Base-by-base conservation (phyloP, 2,797 vertebrate species). In the Cephalopachus bancanus region DNA sequence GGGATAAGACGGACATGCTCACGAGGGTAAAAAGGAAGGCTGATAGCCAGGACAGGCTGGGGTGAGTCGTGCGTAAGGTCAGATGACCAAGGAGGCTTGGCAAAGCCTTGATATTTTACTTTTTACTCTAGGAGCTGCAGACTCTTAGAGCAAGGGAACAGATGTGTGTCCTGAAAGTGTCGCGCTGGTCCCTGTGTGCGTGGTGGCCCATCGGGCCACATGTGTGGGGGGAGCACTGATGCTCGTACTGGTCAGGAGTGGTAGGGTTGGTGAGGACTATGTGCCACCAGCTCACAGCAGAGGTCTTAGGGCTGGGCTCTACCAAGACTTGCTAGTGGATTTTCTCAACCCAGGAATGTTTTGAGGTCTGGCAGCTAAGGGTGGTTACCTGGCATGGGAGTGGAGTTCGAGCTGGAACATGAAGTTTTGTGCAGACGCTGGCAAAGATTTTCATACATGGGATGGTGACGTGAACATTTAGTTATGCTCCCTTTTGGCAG, bases 401-500 rank as follows among this genome's bases (percentile, higher is more conserved):
- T 96, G 28, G 53, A 19, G 87, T 93, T 89, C 44, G 55, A 74
- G 14, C 49, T 94, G 44, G 55, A 92, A 96, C 91, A 62, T 85
- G 24, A 89, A 90, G 33, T 92, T 49, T 62, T 15, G 12, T 86
- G 26, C 37, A 89, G 53, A 89, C 83, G 12, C 24, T 44, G 81
- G 64, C 57, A 93, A 92, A 51, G 15, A 87, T 22, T 94, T 91
- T 93, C 49, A 64, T 20, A 19, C 37, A 3, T 80, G 26, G 37
- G 1, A 17, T 24, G 57, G 53, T 59, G 44, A 44, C 44, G 44
- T 44, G 44, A 44, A 44, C 44, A 44, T 44, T 44, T 44, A 44
- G 44, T 44, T 44, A 44, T 44, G 44, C 6, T 44, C 37, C 37
- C 37, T 37, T 37, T 37, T 37, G 37, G 37, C 37, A 3, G 37